Evolutionary conservation across 2,888 invertebrate genomes (phyloP).

Genomic region (Escarpia spicata): DNA sequence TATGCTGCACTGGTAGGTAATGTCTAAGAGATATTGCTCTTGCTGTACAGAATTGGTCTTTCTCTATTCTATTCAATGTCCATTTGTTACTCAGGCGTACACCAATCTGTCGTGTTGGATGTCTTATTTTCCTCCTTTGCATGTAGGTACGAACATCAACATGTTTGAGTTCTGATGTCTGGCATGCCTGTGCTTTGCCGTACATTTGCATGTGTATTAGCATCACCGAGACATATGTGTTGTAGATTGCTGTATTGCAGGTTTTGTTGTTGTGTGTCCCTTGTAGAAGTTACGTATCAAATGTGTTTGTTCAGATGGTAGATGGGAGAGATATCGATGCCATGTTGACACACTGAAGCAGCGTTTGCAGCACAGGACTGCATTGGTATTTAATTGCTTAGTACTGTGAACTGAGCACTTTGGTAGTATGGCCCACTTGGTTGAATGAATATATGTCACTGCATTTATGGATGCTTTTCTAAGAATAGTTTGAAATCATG

Average conservation of each 20-base stretch:
- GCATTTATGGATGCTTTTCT: conserved; percentile 4
- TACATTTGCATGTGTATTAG: background rate
- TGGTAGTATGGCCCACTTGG: background rate
- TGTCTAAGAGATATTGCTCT: background rate
- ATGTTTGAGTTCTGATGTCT: background rate
- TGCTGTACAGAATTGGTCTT: background rate
- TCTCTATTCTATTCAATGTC: background rate
- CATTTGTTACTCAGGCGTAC: background rate
- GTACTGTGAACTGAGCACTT: background rate
- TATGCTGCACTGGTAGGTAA: background rate
- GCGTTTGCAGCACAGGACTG: background rate
- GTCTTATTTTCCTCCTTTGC: background rate
- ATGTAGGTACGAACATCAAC: background rate
- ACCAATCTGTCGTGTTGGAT: background rate
- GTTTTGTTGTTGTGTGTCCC: background rate
- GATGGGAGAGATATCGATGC: background rate
- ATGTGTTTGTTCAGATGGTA: background rate
- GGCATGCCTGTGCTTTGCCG: background rate
- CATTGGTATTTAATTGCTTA: background rate
- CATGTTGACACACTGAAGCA: background rate
- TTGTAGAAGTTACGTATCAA: background rate
- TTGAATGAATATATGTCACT: background rate
- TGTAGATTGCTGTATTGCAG: background rate
- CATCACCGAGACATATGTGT: background rate
- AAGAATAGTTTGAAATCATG: conserved; percentile 7